phyloP scores from a whole-genome alignment of 2,888 invertebrate genomes.

The Lithophane ornitopus region DNA sequence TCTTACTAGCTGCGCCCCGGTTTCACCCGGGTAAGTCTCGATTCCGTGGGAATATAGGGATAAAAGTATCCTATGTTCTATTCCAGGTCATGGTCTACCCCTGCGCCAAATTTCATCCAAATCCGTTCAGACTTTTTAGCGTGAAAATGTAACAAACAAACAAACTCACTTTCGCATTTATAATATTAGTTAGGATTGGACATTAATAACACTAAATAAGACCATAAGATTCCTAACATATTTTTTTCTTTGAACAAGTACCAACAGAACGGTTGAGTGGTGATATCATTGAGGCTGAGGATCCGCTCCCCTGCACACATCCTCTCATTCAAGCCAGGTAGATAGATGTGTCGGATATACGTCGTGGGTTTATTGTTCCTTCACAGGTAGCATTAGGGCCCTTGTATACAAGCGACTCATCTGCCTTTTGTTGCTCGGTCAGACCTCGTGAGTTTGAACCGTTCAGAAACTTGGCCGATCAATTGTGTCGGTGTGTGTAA shows the following conservation, averaged over 20 bases:
- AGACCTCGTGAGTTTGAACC: neutral
- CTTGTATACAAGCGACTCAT: slow-evolving; percentile 28
- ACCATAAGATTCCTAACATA: neutral
- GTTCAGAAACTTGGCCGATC: slow-evolving; percentile 1
- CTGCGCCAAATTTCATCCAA: no score
- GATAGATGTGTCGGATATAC: slow-evolving; percentile 59
- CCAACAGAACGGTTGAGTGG: slow-evolving; percentile 46
- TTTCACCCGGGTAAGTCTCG: no score
- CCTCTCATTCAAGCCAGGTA: slow-evolving; percentile 72
- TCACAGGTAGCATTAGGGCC: slow-evolving; percentile 53
- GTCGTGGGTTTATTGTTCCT: slow-evolving; percentile 58
- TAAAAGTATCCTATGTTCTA: no score
- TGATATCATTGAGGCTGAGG: slow-evolving; percentile 65
- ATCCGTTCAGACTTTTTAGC: no score
- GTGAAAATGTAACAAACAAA: no score
- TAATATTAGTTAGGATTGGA: neutral
- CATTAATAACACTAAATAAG: neutral
- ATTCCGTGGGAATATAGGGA: no score
- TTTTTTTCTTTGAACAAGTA: slow-evolving; percentile 44
- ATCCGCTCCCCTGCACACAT: slow-evolving; percentile 63
- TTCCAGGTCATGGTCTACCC: no score
- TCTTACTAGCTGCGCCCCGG: neutral
- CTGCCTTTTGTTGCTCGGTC: slow-evolving; percentile 14
- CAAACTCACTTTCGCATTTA: no score
- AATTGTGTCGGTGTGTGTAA: slow-evolving; percentile 6